Evolutionary conservation across 2,888 invertebrate genomes (phyloP).

Genomic region (Drosophila prolongata): DNA sequence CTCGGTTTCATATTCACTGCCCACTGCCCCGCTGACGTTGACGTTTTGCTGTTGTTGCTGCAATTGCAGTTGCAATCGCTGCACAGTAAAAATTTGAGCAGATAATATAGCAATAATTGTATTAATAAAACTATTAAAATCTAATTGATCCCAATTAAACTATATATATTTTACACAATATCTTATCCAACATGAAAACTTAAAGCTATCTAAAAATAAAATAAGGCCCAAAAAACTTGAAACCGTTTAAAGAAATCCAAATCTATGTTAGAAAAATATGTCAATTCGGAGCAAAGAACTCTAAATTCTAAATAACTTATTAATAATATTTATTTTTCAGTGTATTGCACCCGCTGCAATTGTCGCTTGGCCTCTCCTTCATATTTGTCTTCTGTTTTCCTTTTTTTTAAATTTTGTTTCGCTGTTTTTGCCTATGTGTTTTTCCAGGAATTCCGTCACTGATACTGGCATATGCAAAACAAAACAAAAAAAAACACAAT

Average conservation of each 20-base stretch:
- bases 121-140: too few species aligned
- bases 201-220: too few species aligned
- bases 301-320: too few species aligned
- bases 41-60: slow-evolving; percentile 27
- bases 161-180: too few species aligned
- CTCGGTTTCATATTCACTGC: slow-evolving; percentile 64
- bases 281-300: too few species aligned
- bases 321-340: background rate
- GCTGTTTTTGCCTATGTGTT: slow-evolving; percentile 71
- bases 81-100: slow-evolving; percentile 2
- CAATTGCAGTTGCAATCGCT: slow-evolving; percentile 10
- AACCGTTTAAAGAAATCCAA: background rate
- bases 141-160: too few species aligned
- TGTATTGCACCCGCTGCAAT: slow-evolving; percentile 37
- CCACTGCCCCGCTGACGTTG: slow-evolving; percentile 54
- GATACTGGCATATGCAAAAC: slow-evolving; percentile 60
- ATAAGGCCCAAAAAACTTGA: background rate
- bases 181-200: too few species aligned
- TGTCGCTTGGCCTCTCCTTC: slow-evolving; percentile 23
- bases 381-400: slow-evolving; percentile 29
- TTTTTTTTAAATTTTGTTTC: slow-evolving; percentile 20
- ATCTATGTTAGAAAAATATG: too few species aligned
- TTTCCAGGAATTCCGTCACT: slow-evolving; percentile 82
- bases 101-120: too few species aligned
- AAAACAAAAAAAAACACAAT: slow-evolving; percentile 4